Percentiles rank a stretch among this genome's conserved stretches.
Conservation (phyloP, 2,113 vertebrate genomes). For the Anser cygnoides region DNA sequence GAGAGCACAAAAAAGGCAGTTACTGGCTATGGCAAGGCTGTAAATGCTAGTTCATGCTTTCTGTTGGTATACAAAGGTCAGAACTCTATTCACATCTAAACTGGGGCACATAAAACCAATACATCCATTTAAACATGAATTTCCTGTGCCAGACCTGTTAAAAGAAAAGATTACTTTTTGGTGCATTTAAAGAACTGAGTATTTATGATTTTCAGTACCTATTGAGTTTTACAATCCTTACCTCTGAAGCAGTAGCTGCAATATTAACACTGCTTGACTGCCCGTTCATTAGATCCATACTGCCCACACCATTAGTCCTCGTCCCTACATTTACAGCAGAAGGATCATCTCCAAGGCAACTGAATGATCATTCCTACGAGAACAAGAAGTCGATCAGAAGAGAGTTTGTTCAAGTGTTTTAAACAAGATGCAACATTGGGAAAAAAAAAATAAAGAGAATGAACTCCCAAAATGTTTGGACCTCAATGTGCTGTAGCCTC, state of each 20-base stretch:
- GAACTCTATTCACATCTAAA: background rate
- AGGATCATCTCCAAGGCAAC: conserved; percentile 80
- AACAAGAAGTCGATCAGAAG: background rate
- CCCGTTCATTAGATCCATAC: conserved; percentile 95
- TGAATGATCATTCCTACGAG: conserved; percentile 77
- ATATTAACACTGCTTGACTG: conserved; percentile 82
- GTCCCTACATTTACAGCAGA: conserved; percentile 63
- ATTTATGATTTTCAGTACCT: background rate
- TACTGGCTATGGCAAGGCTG: background rate
- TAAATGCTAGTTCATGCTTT: background rate
- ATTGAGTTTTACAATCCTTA: conserved; percentile 46
- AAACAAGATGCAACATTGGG: background rate
- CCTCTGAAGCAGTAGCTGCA: conserved; percentile 88
- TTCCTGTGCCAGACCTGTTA: background rate
- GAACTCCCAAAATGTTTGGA: background rate
- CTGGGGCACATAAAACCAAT: background rate
- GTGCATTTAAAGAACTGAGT: background rate
- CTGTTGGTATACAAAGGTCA: background rate
- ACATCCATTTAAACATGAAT: background rate
- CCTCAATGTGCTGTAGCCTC: background rate
- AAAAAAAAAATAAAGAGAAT: background rate
- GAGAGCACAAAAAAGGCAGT: background rate
- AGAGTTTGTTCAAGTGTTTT: background rate
- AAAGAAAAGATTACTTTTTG: background rate
- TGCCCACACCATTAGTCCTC: conserved; percentile 85